Conservation (phyloP, 2,113 vertebrate species). For the Litocranius walleri region DNA sequence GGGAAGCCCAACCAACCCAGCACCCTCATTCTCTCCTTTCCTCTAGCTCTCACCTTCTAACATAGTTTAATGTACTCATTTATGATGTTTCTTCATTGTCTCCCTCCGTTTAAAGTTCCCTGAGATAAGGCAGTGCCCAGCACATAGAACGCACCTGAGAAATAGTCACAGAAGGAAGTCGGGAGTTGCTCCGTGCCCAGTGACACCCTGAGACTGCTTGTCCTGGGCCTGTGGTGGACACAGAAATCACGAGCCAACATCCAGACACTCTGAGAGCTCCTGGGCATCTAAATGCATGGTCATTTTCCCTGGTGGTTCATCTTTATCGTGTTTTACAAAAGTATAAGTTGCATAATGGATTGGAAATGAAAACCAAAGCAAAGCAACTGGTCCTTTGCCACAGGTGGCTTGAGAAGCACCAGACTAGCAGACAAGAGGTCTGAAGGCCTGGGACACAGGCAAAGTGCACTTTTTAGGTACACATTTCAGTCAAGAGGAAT, state of each 20-base stretch:
- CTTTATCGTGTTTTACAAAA: background rate
- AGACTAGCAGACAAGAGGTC: background rate
- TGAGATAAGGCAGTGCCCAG: background rate
- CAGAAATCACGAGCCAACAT: background rate
- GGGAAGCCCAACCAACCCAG: background rate
- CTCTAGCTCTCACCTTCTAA: background rate
- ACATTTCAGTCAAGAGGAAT: background rate
- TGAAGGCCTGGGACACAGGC: background rate
- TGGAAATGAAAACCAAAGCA: background rate
- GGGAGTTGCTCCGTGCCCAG: fast-evolving
- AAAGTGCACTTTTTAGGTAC: background rate
- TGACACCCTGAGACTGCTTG: fast-evolving
- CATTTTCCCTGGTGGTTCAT: background rate
- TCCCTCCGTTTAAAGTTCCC: background rate
- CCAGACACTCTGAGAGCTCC: background rate
- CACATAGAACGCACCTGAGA: background rate
- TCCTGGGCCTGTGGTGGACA: fast-evolving
- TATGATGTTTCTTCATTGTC: background rate
- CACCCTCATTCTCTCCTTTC: background rate
- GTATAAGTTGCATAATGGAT: background rate
- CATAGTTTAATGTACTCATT: background rate
- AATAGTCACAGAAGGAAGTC: background rate
- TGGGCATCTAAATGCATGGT: fast-evolving
- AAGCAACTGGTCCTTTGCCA: background rate
- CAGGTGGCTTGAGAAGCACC: background rate